These are phyloP conservation scores for Melinaea marsaeus DNA, from an alignment of 2,888 invertebrate species.

Conservation along the genomic window DNA sequence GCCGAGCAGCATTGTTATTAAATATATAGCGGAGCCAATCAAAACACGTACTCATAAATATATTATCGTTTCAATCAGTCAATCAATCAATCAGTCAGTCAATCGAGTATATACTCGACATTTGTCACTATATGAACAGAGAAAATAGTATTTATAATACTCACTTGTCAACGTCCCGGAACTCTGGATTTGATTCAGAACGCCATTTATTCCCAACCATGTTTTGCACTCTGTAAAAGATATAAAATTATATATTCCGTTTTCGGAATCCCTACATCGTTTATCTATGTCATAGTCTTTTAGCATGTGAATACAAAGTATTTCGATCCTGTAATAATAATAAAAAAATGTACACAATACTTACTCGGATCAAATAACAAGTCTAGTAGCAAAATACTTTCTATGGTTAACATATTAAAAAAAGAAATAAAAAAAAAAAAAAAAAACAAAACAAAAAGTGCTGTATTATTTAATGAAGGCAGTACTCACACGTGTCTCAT, in stretches of 20 bases:
- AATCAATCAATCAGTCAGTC: too few relatives aligned
- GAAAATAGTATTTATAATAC: constrained; percentile 26
- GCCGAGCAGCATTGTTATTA: too few relatives aligned
- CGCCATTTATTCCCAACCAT: constrained; percentile 61
- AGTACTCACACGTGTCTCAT: constrained; percentile 51
- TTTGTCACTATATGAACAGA: neutral
- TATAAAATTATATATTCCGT: neutral
- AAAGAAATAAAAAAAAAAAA: constrained; percentile 25
- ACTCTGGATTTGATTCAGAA: constrained; percentile 45
- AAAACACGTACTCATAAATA: too few relatives aligned
- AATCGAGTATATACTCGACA: neutral
- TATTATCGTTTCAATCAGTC: too few relatives aligned
- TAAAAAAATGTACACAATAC: too few relatives aligned
- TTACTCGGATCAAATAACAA: too few relatives aligned
- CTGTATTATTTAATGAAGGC: neutral
- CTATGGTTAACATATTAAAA: constrained; percentile 27
- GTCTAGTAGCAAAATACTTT: too few relatives aligned
- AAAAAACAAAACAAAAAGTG: constrained; percentile 5
- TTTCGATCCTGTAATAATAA: too few relatives aligned
- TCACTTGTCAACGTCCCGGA: constrained; percentile 53
- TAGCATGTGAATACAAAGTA: too few relatives aligned
- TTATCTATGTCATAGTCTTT: too few relatives aligned
- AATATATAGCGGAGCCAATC: too few relatives aligned
- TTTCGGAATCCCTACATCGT: too few relatives aligned
- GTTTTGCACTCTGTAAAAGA: constrained; percentile 53